Evolutionary conservation across 2,113 vertebrate genomes (phyloP), one percentile per base, ranked within the genome.

Genomic region (Alouatta palliata): DNA sequence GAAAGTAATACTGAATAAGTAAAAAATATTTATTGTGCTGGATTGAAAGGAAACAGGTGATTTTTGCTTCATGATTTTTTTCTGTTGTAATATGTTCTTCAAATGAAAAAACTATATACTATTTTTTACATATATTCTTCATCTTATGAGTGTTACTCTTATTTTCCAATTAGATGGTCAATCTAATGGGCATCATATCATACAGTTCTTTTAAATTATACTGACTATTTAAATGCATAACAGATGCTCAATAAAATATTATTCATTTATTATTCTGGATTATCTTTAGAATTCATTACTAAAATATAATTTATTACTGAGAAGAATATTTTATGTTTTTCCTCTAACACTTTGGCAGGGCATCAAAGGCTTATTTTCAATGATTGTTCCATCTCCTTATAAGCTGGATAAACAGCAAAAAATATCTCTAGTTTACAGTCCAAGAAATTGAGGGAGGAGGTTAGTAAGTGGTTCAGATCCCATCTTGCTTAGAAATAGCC

Each of bases 271-370:
- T 73, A 87, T 14, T 52, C 27, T 97, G 49, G 81, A 43, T 81
- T 96, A 40, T 96, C 58, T 79, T 95, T 56, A 79, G 23, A 94
- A 87, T 90, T 91, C 10, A 95, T 56, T 47, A 86, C 27, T 95
- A 56, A 95, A 64, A 77, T 85, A 43, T 8, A 87, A 35, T 43
- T 52, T 49, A 85, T 35, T 77, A 47, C 43, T 84, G 70, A 71
- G 19, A 77, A 85, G 20, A 64, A 80, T 13, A 70, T 14, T 9
- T 8, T 79, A 8, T 87, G 30, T 71, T 90, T 92, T 85, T 61
- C 49, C 35, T n/a, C 21, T 76, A 66, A 54, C 68, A 14, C 11
- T 89, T 32, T 87, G 49, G 58, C 90, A 90, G 66, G n/a, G 1
- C 8, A 83, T 47, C 58, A 87, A 66, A 97, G 23, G 27, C 54